These are phyloP conservation scores for Gymnodraco acuticeps DNA, from an alignment of 2,797 vertebrate species.

Conservation along the genomic window DNA sequence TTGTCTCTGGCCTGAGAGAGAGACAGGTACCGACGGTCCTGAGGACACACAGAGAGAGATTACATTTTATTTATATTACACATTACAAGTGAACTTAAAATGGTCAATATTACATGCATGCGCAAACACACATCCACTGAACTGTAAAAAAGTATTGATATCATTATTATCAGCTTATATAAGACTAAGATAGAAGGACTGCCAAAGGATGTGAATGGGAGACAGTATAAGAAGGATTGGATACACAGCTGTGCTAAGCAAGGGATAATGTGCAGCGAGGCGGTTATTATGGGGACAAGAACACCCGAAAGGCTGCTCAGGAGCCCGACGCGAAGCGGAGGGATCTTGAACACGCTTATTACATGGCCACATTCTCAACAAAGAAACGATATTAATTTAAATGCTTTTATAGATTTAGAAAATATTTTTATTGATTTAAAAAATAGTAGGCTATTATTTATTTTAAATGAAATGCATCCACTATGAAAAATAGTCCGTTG, in stretches of 20 bases:
- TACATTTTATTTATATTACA: neutral
- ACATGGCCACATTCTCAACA: no score
- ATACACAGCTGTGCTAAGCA: neutral
- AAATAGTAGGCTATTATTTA: no score
- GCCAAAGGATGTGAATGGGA: neutral
- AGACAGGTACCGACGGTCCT: conserved; percentile 92
- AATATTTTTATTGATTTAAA: no score
- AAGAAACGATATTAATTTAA: no score
- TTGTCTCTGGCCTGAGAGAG: conserved; percentile 89
- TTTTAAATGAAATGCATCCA: no score
- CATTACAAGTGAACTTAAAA: neutral
- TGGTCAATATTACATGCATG: neutral
- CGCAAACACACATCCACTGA: neutral
- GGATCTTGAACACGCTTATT: no score
- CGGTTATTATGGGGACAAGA: no score
- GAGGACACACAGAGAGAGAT: neutral
- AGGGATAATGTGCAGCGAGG: no score
- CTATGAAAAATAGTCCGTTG: no score
- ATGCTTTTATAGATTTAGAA: no score
- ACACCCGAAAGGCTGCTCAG: no score
- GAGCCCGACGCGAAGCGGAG: no score
- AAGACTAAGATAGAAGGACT: neutral
- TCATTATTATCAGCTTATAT: neutral
- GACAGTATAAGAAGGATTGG: neutral
- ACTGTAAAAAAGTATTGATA: neutral